Evolutionary conservation across 2,797 vertebrate species (phyloP).

Genomic region (Halcyon leucocephala): DNA sequence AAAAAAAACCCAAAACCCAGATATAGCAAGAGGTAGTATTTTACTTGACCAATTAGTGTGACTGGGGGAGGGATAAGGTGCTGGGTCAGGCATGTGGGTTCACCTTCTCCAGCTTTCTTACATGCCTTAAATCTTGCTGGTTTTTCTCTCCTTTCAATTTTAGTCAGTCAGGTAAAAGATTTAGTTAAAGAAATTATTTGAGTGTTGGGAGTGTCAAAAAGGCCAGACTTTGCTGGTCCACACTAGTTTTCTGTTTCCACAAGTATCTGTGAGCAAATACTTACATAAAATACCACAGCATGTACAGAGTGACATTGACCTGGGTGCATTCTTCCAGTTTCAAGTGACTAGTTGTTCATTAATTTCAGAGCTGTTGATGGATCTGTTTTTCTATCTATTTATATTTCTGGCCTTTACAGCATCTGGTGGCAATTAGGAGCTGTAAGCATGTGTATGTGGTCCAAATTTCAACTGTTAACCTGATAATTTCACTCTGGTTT

Average conservation of each 20-base stretch:
- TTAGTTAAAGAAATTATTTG: background rate
- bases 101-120: background rate
- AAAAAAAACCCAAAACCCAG: background rate
- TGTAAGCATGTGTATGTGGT: background rate
- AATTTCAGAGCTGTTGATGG: constrained; percentile 29
- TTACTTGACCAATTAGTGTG: background rate
- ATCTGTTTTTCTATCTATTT: background rate
- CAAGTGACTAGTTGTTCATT: background rate
- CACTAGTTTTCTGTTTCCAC: background rate
- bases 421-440: background rate
- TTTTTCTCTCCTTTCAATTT: background rate
- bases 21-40: background rate
- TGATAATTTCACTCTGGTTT: background rate
- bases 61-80: background rate
- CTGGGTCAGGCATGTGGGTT: background rate
- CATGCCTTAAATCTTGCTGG: fast-evolving
- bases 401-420: background rate
- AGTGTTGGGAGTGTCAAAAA: background rate
- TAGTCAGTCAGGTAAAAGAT: background rate
- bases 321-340: background rate
- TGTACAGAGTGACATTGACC: background rate
- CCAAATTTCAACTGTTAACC: background rate
- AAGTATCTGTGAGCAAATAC: background rate
- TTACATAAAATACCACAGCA: background rate
- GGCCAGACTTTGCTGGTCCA: background rate